Conservation (phyloP, 1,140 invertebrate species). For the Drosophila tristis region DNA sequence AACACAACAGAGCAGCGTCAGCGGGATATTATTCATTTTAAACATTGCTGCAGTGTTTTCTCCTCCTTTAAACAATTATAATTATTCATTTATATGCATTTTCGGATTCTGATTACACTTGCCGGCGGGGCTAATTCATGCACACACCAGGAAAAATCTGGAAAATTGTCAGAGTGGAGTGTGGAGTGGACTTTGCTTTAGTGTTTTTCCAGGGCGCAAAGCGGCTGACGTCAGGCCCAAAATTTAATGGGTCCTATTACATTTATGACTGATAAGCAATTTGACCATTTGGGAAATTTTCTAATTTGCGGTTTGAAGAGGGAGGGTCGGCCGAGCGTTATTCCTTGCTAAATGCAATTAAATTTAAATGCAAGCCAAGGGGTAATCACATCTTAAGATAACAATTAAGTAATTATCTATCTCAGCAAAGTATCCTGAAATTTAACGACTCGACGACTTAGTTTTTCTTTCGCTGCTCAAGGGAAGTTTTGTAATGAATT, state of each 20-base stretch:
- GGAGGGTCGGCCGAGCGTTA: too few species aligned
- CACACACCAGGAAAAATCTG: neutral
- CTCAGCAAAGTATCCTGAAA: neutral
- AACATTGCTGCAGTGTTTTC: constrained; percentile 3
- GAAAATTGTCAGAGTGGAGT: neutral
- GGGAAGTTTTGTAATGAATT: neutral
- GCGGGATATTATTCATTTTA: constrained; percentile 4
- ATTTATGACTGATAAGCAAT: constrained; percentile 9
- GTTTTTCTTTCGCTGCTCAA: too few species aligned
- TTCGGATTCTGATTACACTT: constrained; percentile 47
- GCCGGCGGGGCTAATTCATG: neutral
- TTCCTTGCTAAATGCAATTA: neutral
- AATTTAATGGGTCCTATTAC: constrained; percentile 6
- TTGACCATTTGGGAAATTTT: neutral
- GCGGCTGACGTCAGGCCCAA: constrained; percentile 18
- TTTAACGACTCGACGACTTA: constrained; percentile 8
- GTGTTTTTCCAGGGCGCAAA: constrained; percentile 2
- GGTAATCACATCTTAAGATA: constrained; percentile 2
- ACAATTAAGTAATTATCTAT: constrained; percentile 17
- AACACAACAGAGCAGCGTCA: constrained; percentile 22
- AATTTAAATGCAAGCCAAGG: neutral
- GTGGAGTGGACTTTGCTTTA: neutral
- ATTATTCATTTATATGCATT: constrained; percentile 50
- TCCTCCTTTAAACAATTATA: constrained; percentile 25
- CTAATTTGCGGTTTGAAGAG: neutral